These are phyloP conservation scores for Phocides pigmalion DNA, from an alignment of 1,140 invertebrate species.

Conservation along the genomic window DNA sequence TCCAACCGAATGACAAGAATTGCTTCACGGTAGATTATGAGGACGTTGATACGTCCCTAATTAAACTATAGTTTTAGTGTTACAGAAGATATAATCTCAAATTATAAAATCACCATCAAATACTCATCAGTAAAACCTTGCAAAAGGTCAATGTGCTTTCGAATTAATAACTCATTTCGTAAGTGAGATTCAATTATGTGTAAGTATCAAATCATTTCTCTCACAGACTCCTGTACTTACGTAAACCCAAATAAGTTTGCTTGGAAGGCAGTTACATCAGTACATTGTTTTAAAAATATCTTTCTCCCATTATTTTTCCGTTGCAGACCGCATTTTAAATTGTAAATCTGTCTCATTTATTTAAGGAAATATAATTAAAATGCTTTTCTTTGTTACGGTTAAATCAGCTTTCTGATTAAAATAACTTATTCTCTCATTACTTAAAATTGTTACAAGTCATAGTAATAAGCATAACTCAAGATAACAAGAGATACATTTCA, in stretches of 20 bases:
- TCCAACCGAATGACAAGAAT: too few species aligned
- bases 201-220: slow-evolving; percentile 16
- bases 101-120: slow-evolving; percentile 31
- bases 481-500: background rate
- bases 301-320: slow-evolving; percentile 19
- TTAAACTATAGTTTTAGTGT: too few species aligned
- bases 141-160: slow-evolving; percentile 61
- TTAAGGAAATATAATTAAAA: background rate
- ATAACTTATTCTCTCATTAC: background rate
- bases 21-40: too few species aligned
- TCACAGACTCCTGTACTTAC: slow-evolving; percentile 42
- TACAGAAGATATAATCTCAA: background rate
- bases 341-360: slow-evolving; percentile 2
- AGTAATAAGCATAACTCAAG: background rate
- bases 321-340: slow-evolving; percentile 5
- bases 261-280: slow-evolving; percentile 17
- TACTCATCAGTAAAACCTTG: slow-evolving; percentile 23
- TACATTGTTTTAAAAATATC: slow-evolving; percentile 27
- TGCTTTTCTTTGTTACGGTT: slow-evolving; percentile 1
- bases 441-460: too few species aligned
- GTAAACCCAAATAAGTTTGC: slow-evolving; percentile 38
- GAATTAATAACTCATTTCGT: slow-evolving; percentile 46
- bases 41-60: too few species aligned
- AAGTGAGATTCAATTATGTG: slow-evolving; percentile 33
- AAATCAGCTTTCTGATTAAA: too few species aligned